A percentile compares a stretch with the other conserved stretches of the same genome.
phyloP scores from a whole-genome alignment of 2,888 invertebrate species.

The Eumerus sabulonum region DNA sequence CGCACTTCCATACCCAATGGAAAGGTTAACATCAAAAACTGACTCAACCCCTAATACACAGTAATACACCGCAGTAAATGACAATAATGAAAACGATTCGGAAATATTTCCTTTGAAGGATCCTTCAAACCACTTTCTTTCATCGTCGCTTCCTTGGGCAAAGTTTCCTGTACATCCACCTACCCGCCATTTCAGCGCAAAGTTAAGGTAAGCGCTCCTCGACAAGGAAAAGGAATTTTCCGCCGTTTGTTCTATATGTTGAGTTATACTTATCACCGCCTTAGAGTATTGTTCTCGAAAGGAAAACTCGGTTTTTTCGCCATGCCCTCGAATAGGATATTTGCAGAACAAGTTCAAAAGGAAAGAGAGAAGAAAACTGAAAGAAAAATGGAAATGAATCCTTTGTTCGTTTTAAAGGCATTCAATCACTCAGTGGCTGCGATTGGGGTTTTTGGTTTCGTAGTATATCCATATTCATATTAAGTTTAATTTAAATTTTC shows the following conservation, averaged over 20 bases:
- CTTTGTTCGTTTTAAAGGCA: constrained; percentile 44
- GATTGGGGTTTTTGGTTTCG: background rate
- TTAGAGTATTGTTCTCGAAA: constrained; percentile 53
- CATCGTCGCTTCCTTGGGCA: constrained; percentile 19
- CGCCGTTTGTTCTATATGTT: constrained; percentile 16
- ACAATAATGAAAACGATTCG: constrained; percentile 69
- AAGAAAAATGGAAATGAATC: constrained; percentile 56
- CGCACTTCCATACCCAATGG: constrained; percentile 23
- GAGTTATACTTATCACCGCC: constrained; percentile 15
- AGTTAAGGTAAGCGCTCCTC: constrained; percentile 13
- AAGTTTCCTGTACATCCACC: constrained; percentile 26
- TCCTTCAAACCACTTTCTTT: constrained; percentile 67
- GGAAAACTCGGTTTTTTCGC: constrained; percentile 57
- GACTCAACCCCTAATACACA: constrained; percentile 46
- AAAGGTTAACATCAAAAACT: constrained; percentile 42
- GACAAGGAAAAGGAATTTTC: constrained; percentile 52
- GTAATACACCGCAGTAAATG: constrained; percentile 65
- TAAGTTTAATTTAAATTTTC: background rate
- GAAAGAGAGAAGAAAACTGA: constrained; percentile 11
- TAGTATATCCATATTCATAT: background rate
- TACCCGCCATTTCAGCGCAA: background rate
- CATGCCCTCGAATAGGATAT: constrained; percentile 28
- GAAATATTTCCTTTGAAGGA: constrained; percentile 69
- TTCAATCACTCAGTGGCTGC: constrained; percentile 4
- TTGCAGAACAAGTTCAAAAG: background rate